Percentiles rank a stretch among this genome's conserved stretches.
Evolutionary conservation across 1,140 invertebrate species (phyloP).

Genomic region (Tetragonula clypearis): DNA sequence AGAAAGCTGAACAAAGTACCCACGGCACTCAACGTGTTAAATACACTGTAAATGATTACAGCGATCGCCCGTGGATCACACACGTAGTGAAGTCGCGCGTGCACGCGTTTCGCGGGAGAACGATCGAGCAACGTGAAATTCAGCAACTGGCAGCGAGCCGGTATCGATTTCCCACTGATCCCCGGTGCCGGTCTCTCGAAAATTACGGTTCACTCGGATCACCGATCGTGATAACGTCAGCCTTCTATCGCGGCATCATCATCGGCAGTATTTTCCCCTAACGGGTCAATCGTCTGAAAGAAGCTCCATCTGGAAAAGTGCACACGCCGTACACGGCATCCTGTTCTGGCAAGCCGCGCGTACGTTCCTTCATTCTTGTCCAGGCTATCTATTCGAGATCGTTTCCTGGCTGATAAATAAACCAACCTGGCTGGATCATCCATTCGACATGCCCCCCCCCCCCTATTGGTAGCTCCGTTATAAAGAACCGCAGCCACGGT

Average conservation of each 20-base stretch:
- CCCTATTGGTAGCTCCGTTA: conserved; percentile 46
- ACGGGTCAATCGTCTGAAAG: conserved; percentile 48
- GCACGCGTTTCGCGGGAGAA: not conserved
- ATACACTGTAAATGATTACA: not conserved
- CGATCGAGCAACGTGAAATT: not conserved
- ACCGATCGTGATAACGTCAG: conserved; percentile 36
- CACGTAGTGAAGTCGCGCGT: not conserved
- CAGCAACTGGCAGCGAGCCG: not conserved
- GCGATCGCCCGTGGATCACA: too few relatives aligned
- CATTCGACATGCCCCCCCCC: conserved; percentile 29
- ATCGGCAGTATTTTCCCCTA: conserved; percentile 38
- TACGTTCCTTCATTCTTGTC: conserved; percentile 24
- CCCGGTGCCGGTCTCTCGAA: conserved; percentile 21
- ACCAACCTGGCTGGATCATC: conserved; percentile 26
- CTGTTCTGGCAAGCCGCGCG: not conserved
- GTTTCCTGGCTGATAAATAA: conserved; percentile 53
- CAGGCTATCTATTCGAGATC: conserved; percentile 39
- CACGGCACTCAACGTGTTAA: too few relatives aligned
- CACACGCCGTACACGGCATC: not conserved
- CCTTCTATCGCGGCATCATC: conserved; percentile 35
- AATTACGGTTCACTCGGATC: conserved; percentile 58
- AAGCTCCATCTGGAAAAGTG: conserved; percentile 39
- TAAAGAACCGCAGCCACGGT: conserved; percentile 55
- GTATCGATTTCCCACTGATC: conserved; percentile 41
- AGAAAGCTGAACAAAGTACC: too few relatives aligned